Evolutionary conservation across 2,888 invertebrate genomes (phyloP).

Genomic region (Muscina levida): DNA sequence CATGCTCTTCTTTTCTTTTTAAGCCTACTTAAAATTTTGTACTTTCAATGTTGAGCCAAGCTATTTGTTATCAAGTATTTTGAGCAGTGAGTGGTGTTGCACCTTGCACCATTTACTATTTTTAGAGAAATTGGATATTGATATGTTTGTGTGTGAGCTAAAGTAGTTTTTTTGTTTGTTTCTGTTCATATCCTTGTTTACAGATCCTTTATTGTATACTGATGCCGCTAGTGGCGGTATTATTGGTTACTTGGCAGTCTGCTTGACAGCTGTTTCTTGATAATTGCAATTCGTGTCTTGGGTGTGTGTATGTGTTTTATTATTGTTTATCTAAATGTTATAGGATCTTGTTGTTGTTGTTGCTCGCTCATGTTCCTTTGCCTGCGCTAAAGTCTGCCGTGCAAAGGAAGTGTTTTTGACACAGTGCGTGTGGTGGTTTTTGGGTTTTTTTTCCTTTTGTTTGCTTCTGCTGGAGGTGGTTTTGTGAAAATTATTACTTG

Average conservation of each 20-base stretch:
- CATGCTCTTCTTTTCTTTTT: no score
- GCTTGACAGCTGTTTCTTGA: conserved; percentile 61
- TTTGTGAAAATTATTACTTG: conserved; percentile 56
- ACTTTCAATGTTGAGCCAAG: no score
- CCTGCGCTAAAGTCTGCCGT: not conserved
- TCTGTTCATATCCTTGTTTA: conserved; percentile 28
- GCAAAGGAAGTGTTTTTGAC: not conserved
- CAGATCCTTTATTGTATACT: not conserved
- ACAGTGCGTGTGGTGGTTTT: conserved; percentile 20
- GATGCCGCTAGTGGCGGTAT: not conserved
- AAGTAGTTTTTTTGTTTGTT: conserved; percentile 22
- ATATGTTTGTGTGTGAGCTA: conserved; percentile 43
- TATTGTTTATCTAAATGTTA: conserved; percentile 2
- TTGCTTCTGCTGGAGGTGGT: conserved; percentile 45
- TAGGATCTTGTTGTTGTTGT: conserved; percentile 1
- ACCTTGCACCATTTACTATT: conserved; percentile 5
- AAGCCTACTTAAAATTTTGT: no score
- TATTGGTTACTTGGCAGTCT: conserved; percentile 46
- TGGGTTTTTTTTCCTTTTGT: conserved; percentile 19
- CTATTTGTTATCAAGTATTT: no score
- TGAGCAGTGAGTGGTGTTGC: not conserved
- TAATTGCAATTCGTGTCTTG: conserved; percentile 56
- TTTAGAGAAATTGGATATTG: not conserved
- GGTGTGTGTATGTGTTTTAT: conserved; percentile 4
- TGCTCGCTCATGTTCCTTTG: conserved; percentile 2